A percentile compares a stretch with the other conserved stretches of the same genome.
Evolutionary conservation across 2,113 vertebrate species (phyloP).

Genomic region (Cyprinodon tularosa): DNA sequence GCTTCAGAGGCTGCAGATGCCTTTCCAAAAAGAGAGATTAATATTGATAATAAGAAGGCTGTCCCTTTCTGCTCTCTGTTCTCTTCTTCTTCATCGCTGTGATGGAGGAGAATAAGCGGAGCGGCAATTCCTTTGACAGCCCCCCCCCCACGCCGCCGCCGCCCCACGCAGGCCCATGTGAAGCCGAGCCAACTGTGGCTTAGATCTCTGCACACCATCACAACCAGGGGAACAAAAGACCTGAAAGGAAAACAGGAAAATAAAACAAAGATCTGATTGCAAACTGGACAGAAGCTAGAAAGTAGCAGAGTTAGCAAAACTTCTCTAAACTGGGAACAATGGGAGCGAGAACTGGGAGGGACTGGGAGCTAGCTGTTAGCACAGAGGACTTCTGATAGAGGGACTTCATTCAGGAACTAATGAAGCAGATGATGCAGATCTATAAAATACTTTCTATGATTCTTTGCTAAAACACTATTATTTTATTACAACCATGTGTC

Average conservation of each 20-base stretch:
- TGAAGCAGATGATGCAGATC: background rate
- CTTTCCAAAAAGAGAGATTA: constrained; percentile 71
- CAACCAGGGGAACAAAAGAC: constrained; percentile 65
- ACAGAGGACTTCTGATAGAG: constrained; percentile 1
- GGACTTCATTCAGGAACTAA: constrained; percentile 19
- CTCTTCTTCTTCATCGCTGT: constrained; percentile 40
- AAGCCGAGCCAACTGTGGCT: constrained; percentile 73
- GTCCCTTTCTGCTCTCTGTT: constrained; percentile 54
- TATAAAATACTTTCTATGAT: too few species aligned
- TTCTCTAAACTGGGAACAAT: constrained; percentile 62
- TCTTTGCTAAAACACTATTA: too few species aligned
- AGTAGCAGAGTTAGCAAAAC: constrained; percentile 62
- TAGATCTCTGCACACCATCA: constrained; percentile 68
- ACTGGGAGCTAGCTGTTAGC: constrained; percentile 31
- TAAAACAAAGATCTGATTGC: constrained; percentile 20
- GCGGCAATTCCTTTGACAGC: constrained; percentile 69
- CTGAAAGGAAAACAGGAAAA: background rate
- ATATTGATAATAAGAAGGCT: constrained; percentile 70
- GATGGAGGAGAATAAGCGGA: constrained; percentile 60
- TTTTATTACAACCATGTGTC: too few species aligned
- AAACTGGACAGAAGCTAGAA: constrained; percentile 56
- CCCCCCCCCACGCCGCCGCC: constrained; percentile 55
- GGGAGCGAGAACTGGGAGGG: constrained; percentile 42
- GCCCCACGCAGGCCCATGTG: constrained; percentile 61
- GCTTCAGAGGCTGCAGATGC: constrained; percentile 65